Percentiles rank a stretch among this genome's conserved stretches.
phyloP scores from a whole-genome alignment of 2,113 vertebrate genomes.

The Anser brachyrhynchus region DNA sequence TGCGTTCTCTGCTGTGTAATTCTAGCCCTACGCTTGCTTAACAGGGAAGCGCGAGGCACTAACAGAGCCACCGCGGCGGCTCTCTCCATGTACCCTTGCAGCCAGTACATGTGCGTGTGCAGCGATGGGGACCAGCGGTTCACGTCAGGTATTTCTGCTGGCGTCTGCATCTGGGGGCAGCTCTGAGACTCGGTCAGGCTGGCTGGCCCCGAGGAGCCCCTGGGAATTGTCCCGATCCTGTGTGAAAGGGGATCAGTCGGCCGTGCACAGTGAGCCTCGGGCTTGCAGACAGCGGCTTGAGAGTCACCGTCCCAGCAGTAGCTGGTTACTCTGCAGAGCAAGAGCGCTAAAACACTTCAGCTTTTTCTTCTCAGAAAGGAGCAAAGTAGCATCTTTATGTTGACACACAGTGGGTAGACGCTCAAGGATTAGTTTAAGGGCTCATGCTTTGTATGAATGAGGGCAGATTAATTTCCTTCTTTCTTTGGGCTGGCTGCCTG shows the following conservation, averaged over 20 bases:
- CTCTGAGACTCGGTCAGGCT: not conserved
- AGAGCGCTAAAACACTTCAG: not conserved
- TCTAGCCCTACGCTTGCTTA: not conserved
- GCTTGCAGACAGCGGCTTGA: not conserved
- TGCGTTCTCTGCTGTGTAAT: fast-evolving
- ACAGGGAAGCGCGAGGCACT: not conserved
- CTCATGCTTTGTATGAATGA: not conserved
- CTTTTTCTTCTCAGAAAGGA: not conserved
- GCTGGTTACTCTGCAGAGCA: not conserved
- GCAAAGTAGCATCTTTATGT: not conserved
- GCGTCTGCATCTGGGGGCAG: not conserved
- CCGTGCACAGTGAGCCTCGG: not conserved
- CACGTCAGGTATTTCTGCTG: not conserved
- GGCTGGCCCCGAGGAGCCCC: fast-evolving
- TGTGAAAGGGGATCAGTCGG: not conserved
- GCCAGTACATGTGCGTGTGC: fast-evolving
- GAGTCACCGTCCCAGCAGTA: not conserved
- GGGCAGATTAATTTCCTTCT: not conserved
- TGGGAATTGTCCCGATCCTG: not conserved
- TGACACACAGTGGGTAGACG: not conserved
- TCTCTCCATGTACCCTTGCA: not conserved
- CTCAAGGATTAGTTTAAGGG: not conserved
- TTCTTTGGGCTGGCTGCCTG: not conserved
- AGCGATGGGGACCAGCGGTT: not conserved
- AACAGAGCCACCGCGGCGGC: not conserved